Evolutionary conservation across 2,113 vertebrate genomes (phyloP).

Genomic region (Setophaga coronata): DNA sequence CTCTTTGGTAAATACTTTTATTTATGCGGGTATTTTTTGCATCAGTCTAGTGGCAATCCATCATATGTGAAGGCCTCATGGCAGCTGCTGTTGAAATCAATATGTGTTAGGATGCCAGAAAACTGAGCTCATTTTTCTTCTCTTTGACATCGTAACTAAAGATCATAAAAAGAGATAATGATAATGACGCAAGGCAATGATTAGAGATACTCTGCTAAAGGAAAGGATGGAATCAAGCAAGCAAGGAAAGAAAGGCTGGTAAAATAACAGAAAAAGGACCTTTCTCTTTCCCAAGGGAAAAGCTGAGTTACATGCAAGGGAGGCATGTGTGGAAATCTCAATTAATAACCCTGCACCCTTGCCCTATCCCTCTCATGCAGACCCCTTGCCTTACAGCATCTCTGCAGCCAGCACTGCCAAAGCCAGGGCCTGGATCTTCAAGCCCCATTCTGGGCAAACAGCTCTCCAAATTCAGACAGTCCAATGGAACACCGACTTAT

Average conservation of each 20-base stretch:
- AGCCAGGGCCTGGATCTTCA: not conserved
- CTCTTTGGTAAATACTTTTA: slow-evolving; percentile 17
- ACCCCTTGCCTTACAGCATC: not conserved
- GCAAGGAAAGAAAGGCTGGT: not conserved
- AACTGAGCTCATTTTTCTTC: slow-evolving; percentile 54
- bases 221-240: not conserved
- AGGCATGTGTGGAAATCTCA: not conserved
- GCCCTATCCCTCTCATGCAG: not conserved
- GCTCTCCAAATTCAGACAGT: rapidly evolving
- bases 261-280: not conserved
- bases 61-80: slow-evolving; percentile 13
- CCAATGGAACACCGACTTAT: not conserved
- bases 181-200: slow-evolving; percentile 6
- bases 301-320: not conserved
- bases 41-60: not conserved
- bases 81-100: slow-evolving; percentile 53
- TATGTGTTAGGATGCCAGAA: slow-evolving; percentile 41
- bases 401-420: too few relatives aligned
- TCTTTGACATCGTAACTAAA: slow-evolving; percentile 55
- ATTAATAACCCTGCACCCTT: not conserved
- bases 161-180: slow-evolving; percentile 51
- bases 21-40: slow-evolving; percentile 1
- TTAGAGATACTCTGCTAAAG: not conserved
- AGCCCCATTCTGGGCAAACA: rapidly evolving
- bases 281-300: not conserved